Evolutionary conservation across 2,888 invertebrate species (phyloP).

Genomic region (Crossocerus cetratus): DNA sequence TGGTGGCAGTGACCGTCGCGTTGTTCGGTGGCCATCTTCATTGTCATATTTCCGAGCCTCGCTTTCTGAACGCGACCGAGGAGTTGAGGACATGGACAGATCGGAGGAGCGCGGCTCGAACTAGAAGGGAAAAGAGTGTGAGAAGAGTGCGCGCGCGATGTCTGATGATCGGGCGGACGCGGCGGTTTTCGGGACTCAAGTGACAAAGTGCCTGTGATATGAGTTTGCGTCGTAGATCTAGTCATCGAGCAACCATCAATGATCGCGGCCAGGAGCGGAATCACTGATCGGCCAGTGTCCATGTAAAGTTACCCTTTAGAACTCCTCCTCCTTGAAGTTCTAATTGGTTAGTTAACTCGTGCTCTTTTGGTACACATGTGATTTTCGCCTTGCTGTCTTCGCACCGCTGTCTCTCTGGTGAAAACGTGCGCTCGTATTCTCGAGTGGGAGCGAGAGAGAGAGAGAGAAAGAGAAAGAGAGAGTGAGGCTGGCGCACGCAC

Average conservation of each 20-base stretch:
- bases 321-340: constrained; percentile 53
- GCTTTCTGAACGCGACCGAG: constrained; percentile 20
- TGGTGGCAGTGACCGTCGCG: background rate
- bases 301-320: constrained; percentile 64
- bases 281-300: constrained; percentile 56
- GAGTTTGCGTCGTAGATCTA: constrained; percentile 66
- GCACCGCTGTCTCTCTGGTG: background rate
- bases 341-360: constrained; percentile 64
- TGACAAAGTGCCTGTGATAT: constrained; percentile 55
- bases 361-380: constrained; percentile 58
- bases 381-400: constrained; percentile 25
- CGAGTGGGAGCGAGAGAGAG: constrained; percentile 9
- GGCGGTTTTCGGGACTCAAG: constrained; percentile 28
- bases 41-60: constrained; percentile 35
- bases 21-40: background rate
- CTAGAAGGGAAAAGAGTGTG: constrained; percentile 15
- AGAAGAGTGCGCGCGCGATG: constrained; percentile 40
- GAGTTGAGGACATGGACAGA: constrained; percentile 22
- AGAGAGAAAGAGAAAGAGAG: background rate
- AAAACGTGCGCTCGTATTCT: constrained; percentile 6
- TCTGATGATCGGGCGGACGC: constrained; percentile 23
- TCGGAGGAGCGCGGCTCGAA: constrained; percentile 3
- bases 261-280: constrained; percentile 51
- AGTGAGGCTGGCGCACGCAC: constrained; percentile 22
- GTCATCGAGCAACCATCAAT: constrained; percentile 40